A percentile compares a stretch with the other conserved stretches of the same genome.
Conservation (phyloP, 2,797 vertebrate species). For the Tangara arthus region DNA sequence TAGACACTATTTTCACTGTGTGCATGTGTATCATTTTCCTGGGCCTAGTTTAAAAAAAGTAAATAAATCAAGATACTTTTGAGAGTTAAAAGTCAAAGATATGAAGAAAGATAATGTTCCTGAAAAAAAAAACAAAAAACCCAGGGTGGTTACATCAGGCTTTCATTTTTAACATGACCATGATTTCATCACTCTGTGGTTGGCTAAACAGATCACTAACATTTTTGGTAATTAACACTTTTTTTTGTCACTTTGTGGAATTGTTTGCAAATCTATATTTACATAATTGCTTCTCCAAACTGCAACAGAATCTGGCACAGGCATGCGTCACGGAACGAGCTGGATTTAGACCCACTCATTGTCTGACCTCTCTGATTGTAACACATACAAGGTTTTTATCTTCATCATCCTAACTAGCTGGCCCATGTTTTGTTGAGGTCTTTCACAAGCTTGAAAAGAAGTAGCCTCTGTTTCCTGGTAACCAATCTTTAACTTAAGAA, state of each 20-base stretch:
- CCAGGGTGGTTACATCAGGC: background rate
- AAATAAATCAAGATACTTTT: background rate
- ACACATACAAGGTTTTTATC: background rate
- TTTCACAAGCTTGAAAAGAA: constrained; percentile 4
- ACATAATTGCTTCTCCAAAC: constrained; percentile 56
- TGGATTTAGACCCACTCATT: constrained; percentile 1
- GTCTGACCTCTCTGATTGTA: constrained; percentile 1
- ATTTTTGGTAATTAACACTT: constrained; percentile 48
- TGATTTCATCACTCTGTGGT: constrained; percentile 44
- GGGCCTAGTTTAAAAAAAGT: background rate
- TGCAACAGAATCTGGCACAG: constrained; percentile 38
- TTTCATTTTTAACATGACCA: constrained; percentile 42
- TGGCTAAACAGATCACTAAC: constrained; percentile 2
- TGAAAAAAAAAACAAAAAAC: background rate
- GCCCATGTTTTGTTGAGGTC: background rate
- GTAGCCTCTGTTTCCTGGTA: background rate
- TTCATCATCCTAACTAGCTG: constrained; percentile 31
- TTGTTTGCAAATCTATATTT: constrained; percentile 63
- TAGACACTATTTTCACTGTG: background rate
- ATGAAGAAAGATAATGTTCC: background rate
- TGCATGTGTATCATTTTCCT: background rate
- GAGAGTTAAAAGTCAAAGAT: background rate
- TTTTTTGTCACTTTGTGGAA: constrained; percentile 52
- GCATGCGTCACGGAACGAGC: background rate
- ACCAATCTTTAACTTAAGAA: background rate